phyloP scores from a whole-genome alignment of 1,140 invertebrate species.

The Drosophila sp. region DNA sequence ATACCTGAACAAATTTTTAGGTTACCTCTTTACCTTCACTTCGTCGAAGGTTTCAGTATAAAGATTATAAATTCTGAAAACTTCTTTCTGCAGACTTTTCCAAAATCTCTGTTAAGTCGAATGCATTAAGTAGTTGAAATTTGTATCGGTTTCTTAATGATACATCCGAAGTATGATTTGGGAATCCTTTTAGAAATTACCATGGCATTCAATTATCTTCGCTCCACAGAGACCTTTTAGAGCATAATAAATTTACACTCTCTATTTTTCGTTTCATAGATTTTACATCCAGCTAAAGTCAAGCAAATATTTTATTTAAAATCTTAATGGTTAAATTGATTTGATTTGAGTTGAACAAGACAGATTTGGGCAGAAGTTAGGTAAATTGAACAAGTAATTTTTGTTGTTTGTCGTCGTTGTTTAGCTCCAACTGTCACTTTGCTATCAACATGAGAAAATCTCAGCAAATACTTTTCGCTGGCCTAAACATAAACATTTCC shows the following conservation, averaged over 20 bases:
- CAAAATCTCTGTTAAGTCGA: no score
- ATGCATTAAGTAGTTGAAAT: no score
- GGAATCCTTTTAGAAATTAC: no score
- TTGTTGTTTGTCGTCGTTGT: slow-evolving; percentile 1
- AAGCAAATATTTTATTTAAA: not conserved
- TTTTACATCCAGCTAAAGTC: not conserved
- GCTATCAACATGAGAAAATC: slow-evolving; percentile 44
- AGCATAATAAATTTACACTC: not conserved
- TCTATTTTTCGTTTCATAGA: not conserved
- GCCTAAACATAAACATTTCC: slow-evolving; percentile 8
- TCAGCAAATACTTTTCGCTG: slow-evolving; percentile 45
- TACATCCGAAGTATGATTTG: no score
- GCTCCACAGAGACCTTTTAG: not conserved
- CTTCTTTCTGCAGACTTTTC: no score
- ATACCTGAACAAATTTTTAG: no score
- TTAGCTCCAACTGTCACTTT: slow-evolving; percentile 36
- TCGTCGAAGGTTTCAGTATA: no score
- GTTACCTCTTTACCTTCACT: no score
- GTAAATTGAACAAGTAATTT: not conserved
- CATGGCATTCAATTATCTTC: not conserved
- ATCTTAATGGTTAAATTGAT: not conserved
- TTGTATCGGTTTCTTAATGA: no score
- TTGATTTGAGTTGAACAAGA: not conserved
- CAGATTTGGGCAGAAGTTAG: not conserved
- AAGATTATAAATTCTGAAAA: no score